Evolutionary conservation across 2,797 vertebrate genomes (phyloP), one percentile per base, ranked within the genome.

Genomic region (Sebastes dallii): DNA sequence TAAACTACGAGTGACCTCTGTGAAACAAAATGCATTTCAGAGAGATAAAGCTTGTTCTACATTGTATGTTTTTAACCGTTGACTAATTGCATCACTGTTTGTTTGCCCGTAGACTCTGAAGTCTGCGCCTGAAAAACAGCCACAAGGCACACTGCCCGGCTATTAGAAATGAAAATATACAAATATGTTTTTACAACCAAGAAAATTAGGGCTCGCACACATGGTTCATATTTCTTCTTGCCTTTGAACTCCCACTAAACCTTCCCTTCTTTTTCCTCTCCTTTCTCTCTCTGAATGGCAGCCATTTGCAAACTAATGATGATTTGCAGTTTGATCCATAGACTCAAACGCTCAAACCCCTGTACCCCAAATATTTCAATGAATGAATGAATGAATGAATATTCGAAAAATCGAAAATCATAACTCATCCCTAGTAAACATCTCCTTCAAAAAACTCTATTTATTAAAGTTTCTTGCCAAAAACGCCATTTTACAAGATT

Each of bases 211-310:
- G 58, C 85, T 86, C 20, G 18, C 81, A 85, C 91, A 94, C 86
- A 93, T 95, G 94, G 83, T 91, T 95, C 79, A 76, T 75, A 93
- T 93, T 95, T 94, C 88, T 88, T 82, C 74, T 79, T 86, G 77
- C 82, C 73, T 94, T 94, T 94, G 90, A 94, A 91, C 90, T 84
- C 64, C 62, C 69, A 75, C 66, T 73, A 88, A 94, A 90, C 67
- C 59, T 80, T 78, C 66, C 25, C 50, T 71, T 81, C 50, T 71
- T 71, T 71, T 76, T 72, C 65, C 56, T 68, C 74, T 72, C 52
- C n/a, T 71, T 71, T 27, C 64, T 82, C 69, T 80, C 88, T 87
- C 65, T 80, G 42, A 82, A 80, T 58, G 55, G 71, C 54, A 70
- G 39, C 68, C 54, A 85, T 88, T 91, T 81, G 27, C 34, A 83